These are phyloP conservation scores for Brachyptera putata DNA, from an alignment of 2,888 invertebrate species.

Conservation along the genomic window DNA sequence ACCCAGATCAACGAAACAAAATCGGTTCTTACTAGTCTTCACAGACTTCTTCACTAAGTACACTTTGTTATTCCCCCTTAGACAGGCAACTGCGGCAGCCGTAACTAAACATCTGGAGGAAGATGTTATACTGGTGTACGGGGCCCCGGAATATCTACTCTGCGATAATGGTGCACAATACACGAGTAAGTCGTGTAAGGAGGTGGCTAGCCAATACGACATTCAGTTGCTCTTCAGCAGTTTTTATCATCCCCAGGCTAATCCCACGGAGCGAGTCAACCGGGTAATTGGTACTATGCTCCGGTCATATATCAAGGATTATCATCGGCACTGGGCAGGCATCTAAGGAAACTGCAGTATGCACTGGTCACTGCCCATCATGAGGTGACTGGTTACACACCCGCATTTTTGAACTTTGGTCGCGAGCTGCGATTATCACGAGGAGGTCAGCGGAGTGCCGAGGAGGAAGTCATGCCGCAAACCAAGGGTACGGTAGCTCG, in stretches of 20 bases:
- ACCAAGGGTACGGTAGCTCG: too few species aligned
- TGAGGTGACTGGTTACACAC: slow-evolving; percentile 11
- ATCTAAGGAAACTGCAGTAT: neutral
- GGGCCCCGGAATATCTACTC: neutral
- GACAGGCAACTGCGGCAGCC: neutral
- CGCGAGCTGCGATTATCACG: slow-evolving; percentile 1
- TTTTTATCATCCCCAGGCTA: slow-evolving; percentile 13
- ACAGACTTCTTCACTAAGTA: slow-evolving; percentile 1
- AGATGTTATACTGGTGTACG: neutral
- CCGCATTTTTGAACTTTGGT: slow-evolving; percentile 14
- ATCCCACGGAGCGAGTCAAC: slow-evolving; percentile 21
- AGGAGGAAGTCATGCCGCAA: too few species aligned
- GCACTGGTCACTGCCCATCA: slow-evolving; percentile 12
- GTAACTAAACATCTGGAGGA: neutral
- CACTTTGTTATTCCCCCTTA: neutral
- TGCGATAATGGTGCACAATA: slow-evolving; percentile 8
- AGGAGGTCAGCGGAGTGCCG: too few species aligned
- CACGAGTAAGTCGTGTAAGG: neutral
- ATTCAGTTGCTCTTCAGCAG: neutral
- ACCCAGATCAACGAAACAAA: slow-evolving; percentile 24
- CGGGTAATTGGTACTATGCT: slow-evolving; percentile 11
- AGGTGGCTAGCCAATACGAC: neutral
- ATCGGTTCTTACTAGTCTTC: neutral
- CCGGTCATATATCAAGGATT: too few species aligned
- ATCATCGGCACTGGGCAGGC: slow-evolving; percentile 10